phyloP scores from a whole-genome alignment of 2,797 vertebrate species.

The Ambastaia sidthimunki region DNA sequence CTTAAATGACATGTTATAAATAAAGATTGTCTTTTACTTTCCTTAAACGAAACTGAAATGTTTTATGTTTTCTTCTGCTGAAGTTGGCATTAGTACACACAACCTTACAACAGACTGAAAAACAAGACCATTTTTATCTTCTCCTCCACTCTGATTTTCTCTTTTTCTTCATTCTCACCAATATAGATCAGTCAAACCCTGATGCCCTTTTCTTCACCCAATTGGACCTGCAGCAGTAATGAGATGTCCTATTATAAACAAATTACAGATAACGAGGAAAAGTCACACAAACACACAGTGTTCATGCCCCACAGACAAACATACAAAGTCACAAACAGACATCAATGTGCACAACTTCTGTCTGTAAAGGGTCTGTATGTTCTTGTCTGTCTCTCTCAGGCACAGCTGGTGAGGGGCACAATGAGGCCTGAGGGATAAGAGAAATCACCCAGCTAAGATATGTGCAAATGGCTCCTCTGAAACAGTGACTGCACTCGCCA shows the following conservation, averaged over 20 bases:
- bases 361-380: constrained; percentile 20
- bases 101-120: not conserved
- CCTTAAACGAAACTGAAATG: no score
- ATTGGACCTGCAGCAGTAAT: constrained; percentile 36
- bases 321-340: not conserved
- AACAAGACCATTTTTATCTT: constrained; percentile 1
- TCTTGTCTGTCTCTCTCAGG: constrained; percentile 15
- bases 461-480: constrained; percentile 62
- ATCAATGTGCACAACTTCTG: not conserved
- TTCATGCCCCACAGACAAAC: constrained; percentile 36
- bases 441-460: constrained; percentile 66
- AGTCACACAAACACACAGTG: constrained; percentile 13
- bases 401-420: constrained; percentile 67
- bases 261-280: constrained; percentile 43
- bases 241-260: constrained; percentile 47
- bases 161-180: constrained; percentile 12
- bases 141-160: not conserved
- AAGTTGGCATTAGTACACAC: not conserved
- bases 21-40: no score
- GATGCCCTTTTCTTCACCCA: constrained; percentile 28
- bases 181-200: constrained; percentile 34
- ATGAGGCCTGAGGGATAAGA: constrained; percentile 60
- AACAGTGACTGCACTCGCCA: constrained; percentile 48
- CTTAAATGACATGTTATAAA: no score
- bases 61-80: not conserved